Evolutionary conservation across 2,113 vertebrate species (phyloP).

Genomic region (Martes martes): DNA sequence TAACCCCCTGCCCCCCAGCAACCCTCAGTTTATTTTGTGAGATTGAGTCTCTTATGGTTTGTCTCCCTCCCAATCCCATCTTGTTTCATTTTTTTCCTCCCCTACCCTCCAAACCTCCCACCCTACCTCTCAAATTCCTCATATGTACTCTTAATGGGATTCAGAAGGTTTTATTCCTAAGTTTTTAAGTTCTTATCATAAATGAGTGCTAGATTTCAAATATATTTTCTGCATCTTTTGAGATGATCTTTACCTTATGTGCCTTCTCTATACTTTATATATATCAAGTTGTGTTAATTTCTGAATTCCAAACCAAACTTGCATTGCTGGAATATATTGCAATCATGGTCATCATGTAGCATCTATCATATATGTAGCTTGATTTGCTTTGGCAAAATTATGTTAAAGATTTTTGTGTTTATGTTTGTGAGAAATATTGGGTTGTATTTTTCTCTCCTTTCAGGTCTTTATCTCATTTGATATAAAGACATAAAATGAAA

Average conservation of each 20-base stretch:
- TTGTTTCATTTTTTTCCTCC: too few relatives aligned
- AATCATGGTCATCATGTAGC: not conserved
- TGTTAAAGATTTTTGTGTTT: not conserved
- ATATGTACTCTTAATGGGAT: not conserved
- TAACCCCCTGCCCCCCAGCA: too few relatives aligned
- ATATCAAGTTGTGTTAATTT: not conserved
- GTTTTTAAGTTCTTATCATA: not conserved
- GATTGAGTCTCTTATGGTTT: too few relatives aligned
- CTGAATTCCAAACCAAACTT: not conserved
- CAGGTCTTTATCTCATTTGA: not conserved
- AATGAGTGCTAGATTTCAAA: not conserved
- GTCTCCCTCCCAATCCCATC: too few relatives aligned
- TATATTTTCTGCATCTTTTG: not conserved
- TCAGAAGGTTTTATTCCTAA: not conserved
- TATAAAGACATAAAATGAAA: not conserved
- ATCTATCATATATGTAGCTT: not conserved
- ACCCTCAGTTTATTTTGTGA: too few relatives aligned
- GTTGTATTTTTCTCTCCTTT: not conserved
- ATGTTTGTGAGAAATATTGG: not conserved
- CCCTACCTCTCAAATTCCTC: too few relatives aligned
- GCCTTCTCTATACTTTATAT: not conserved
- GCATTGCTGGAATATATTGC: not conserved
- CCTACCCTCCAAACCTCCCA: too few relatives aligned
- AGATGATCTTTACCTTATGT: not conserved
- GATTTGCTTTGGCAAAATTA: not conserved